phyloP scores from a whole-genome alignment of 2,797 vertebrate genomes.

The Acestrorhynchus altus region DNA sequence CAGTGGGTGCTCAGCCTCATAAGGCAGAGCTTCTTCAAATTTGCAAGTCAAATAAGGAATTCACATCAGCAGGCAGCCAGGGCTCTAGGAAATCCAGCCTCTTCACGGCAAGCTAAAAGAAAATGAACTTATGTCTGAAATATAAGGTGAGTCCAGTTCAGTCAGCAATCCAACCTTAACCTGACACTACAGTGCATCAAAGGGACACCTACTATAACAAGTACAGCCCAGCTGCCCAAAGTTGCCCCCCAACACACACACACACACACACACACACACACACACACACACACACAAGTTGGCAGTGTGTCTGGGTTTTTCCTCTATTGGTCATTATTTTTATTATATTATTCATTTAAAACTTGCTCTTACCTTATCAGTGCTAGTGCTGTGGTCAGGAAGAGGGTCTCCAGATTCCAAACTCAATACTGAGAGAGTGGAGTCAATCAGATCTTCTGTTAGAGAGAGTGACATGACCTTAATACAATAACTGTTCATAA shows the following conservation, averaged over 20 bases:
- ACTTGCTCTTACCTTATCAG: constrained; percentile 74
- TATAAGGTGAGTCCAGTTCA: background rate
- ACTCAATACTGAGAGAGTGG: constrained; percentile 75
- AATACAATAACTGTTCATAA: no score
- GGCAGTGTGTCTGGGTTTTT: no score
- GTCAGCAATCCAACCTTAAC: background rate
- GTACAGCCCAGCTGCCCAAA: no score
- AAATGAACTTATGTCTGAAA: constrained; percentile 8
- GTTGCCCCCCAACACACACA: no score
- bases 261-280: no score
- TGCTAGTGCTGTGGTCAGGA: constrained; percentile 73
- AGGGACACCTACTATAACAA: background rate
- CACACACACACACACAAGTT: no score
- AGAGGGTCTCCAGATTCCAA: constrained; percentile 73
- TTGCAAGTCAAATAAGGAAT: constrained; percentile 46
- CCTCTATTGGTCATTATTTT: no score
- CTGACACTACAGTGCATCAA: background rate
- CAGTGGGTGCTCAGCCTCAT: constrained; percentile 32
- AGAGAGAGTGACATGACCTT: constrained; percentile 42
- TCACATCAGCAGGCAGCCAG: constrained; percentile 23
- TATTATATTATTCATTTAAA: no score
- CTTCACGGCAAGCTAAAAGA: constrained; percentile 22
- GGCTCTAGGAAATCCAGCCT: background rate
- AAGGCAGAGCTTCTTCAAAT: constrained; percentile 35
- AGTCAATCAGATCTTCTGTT: constrained; percentile 77